A percentile compares a stretch with the other conserved stretches of the same genome.
Evolutionary conservation across 1,140 invertebrate genomes (phyloP).

Genomic region (Euura saliciscinereae): DNA sequence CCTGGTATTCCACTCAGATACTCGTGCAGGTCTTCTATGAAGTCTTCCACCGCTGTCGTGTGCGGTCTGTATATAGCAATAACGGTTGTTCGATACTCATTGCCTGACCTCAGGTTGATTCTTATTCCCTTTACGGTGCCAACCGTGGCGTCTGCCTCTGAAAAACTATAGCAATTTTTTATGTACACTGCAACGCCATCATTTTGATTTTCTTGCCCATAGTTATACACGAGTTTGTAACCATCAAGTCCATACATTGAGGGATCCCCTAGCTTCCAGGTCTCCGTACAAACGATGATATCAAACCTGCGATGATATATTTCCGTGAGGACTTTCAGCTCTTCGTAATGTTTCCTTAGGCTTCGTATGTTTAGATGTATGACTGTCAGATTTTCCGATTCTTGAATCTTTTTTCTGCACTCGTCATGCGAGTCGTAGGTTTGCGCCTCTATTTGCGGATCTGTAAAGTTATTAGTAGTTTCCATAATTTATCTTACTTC

Average conservation of each 20-base stretch:
- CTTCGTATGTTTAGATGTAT: neutral
- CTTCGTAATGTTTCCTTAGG: neutral
- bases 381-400: neutral
- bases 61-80: neutral
- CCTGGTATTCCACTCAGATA: neutral
- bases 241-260: constrained; percentile 1
- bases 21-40: neutral
- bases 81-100: neutral
- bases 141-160: neutral
- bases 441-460: neutral
- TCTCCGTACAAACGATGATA: neutral
- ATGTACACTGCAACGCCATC: neutral
- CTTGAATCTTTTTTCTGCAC: neutral
- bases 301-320: neutral
- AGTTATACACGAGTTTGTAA: neutral
- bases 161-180: neutral
- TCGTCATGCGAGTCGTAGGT: neutral
- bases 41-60: neutral
- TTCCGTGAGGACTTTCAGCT: neutral
- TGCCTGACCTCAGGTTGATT: neutral
- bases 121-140: neutral
- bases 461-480: neutral
- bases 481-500: neutral
- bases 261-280: neutral
- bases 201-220: neutral